Evolutionary conservation across 2,113 vertebrate species (phyloP), one percentile per base, ranked within the genome.

Genomic region (Hystrix cristata): DNA sequence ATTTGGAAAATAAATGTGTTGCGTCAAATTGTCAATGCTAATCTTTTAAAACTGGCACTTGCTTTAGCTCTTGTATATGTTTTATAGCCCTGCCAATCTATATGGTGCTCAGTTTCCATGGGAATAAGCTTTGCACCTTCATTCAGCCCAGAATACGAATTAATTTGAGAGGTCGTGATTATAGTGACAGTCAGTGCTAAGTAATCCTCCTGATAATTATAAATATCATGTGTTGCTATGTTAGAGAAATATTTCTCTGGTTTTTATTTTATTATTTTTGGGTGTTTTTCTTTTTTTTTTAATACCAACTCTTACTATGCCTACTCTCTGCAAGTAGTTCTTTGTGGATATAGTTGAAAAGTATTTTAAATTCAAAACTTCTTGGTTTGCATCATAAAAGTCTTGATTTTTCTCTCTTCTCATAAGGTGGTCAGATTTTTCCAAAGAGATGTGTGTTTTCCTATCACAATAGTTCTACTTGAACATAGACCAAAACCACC

Each of bases 41-140:
- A 93, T 85, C 62, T 97, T 98, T 97, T 84, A 74, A 94, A 97
- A 94, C 88, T 96, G 97, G 87, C 94, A 93, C 55, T 82, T 97
- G 95, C 83, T 81, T 95, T 94, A 94, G 53, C 85, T 78, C 1
- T 8, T 65, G 90, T 93, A 78, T 90, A 95, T 95, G 85, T 92
- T 92, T 78, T 95, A 65, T 95, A 96, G 74, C 82, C 92, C 57
- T 59, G 43, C 97, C 81, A 34, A 43, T 95, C 57, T 93, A 94
- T 94, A 90, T 69, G 72, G 92, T 14, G 46, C 94, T 97, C n/a
- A 64, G 7, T 95, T 92, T 97, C 97, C 90, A 64, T 53, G 86
- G 92, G 80, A 95, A 96, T 97, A 96, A 64, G 71, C 67, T 91
- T 62, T 69, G 48, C 65, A 48, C 7, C 3, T 95, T 95, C 92